Evolutionary conservation across 2,797 vertebrate species (phyloP), one percentile per base, ranked within the genome.

Genomic region (Steatocranus sp.): DNA sequence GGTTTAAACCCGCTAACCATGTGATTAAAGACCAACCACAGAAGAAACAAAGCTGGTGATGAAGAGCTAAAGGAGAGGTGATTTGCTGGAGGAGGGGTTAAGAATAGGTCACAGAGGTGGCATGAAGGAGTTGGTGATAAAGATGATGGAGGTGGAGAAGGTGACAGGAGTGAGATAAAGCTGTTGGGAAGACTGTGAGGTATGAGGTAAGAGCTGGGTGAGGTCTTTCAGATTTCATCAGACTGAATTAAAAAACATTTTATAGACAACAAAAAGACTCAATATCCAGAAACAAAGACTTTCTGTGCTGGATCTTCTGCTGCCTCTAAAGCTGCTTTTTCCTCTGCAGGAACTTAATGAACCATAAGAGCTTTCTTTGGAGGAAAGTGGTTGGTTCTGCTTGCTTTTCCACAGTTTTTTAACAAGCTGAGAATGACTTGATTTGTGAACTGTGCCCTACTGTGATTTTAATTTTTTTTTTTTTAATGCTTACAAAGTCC

Each of bases 401-500:
- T 30, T 46, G 23, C 38, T 17, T 27, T 68, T 6, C 12, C 20
- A 43, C 36, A 41, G 14, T 25, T 63, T n/a, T 63, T 38, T 38
- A 38, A 38, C 20, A 70, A 70, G 63, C 38, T 70, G 38, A 43
- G 66, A 46, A 70, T 11, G 66, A 46, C 66, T 46, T 25, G 38
- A 46, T 46, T 46, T 27, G 38, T 18, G 6, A 68, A 17, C 61
- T 68, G 12, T 41, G 5, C 61, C 36, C 38, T 68, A 25, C 38
- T 43, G 63, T 25, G 36, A 17, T 43, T 20, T 58, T 30, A 2
- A 0, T 0, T 4, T 30, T 25, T 23, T 20, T 51, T n/a, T 10
- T 41, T 61, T n/a, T 11, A 68, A 43, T 46, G 23, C 38, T 43
- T 70, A 46, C 7, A 70, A 43, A 43, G 14, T 6, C n/a, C 23